phyloP scores from a whole-genome alignment of 2,113 vertebrate species.

The Syngnathus scovelli region DNA sequence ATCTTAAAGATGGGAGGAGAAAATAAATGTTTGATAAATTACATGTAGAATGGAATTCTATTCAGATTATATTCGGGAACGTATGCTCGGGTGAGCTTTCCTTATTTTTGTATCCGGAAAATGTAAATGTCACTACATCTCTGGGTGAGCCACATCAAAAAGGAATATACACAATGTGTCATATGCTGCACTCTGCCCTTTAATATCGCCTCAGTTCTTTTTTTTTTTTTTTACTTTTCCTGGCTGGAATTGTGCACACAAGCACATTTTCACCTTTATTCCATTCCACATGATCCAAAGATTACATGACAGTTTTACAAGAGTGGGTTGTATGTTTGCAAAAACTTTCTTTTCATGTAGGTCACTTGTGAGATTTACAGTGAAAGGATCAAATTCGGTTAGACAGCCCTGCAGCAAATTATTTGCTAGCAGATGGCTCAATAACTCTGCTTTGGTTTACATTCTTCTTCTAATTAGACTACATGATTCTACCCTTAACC shows the following conservation, averaged over 20 bases:
- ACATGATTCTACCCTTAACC: conserved; percentile 50
- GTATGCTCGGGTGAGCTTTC: neutral
- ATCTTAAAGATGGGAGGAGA: neutral
- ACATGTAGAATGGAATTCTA: neutral
- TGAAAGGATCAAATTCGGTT: conserved; percentile 55
- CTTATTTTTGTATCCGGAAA: neutral
- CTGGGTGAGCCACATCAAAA: conserved; percentile 8
- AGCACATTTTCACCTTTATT: conserved; percentile 44
- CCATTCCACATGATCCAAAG: conserved; percentile 31
- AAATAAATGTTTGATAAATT: neutral
- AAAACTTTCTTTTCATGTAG: conserved; percentile 57
- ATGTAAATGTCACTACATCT: conserved; percentile 8
- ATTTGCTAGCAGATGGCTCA: conserved; percentile 57
- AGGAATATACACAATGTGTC: neutral
- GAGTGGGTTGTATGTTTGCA: conserved; percentile 31
- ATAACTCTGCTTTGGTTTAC: conserved; percentile 39
- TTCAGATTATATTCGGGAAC: conserved; percentile 7
- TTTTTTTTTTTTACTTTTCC: conserved; percentile 7
- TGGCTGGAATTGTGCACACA: conserved; percentile 29
- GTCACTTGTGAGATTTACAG: conserved; percentile 53
- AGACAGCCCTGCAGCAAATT: conserved; percentile 56
- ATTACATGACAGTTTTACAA: conserved; percentile 52
- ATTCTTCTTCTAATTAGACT: conserved; percentile 59
- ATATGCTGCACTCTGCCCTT: conserved; percentile 3
- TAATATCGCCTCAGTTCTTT: conserved; percentile 9